phyloP scores from a whole-genome alignment of 2,888 invertebrate genomes.

The Pristionchus arcanus region DNA sequence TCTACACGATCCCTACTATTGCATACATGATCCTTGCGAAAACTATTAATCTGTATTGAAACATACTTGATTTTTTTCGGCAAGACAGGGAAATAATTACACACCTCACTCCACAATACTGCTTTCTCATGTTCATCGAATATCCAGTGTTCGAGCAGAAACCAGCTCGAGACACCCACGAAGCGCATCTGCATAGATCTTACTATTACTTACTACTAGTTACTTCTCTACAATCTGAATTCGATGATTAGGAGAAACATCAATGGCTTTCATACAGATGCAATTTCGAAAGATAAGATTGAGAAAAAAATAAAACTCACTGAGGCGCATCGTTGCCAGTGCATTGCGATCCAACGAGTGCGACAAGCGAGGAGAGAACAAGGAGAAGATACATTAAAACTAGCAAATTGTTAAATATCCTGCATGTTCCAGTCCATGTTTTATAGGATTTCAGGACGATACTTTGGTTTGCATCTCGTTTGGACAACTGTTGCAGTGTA shows the following conservation, averaged over 20 bases:
- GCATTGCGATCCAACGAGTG: background rate
- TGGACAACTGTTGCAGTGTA: background rate
- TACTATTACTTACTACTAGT: background rate
- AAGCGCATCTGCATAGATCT: background rate
- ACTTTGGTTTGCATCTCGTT: background rate
- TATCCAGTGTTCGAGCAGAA: constrained; percentile 32
- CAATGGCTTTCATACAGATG: background rate
- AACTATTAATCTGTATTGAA: background rate
- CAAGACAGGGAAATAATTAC: background rate
- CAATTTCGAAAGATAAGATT: background rate
- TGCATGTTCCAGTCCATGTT: background rate
- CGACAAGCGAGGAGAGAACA: background rate
- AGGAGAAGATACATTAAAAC: background rate
- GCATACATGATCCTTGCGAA: no score
- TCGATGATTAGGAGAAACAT: no score
- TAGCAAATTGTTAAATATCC: background rate
- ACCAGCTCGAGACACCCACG: background rate
- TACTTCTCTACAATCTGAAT: no score
- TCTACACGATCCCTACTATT: no score
- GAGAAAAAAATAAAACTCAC: background rate
- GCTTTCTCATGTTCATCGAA: constrained; percentile 28
- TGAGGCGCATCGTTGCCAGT: constrained; percentile 15
- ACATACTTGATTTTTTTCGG: background rate
- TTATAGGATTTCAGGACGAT: background rate
- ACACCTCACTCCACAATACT: constrained; percentile 36